phyloP scores from a whole-genome alignment of 2,797 vertebrate genomes.

The Sphenodon punctatus region DNA sequence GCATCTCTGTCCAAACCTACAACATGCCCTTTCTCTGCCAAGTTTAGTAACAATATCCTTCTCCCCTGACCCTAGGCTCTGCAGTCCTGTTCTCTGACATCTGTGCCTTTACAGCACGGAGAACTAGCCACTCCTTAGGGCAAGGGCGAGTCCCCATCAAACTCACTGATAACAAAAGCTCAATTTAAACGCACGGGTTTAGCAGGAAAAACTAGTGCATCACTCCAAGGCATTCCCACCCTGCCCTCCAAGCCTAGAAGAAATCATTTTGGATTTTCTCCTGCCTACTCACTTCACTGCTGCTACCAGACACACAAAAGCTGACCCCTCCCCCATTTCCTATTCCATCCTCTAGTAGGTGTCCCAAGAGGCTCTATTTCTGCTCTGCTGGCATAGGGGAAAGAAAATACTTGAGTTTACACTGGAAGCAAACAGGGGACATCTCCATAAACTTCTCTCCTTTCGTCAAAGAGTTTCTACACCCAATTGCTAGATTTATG shows the following conservation, averaged over 20 bases:
- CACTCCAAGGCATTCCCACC: not conserved
- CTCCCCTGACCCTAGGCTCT: too few relatives aligned
- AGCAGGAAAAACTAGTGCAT: not conserved
- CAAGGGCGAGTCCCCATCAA: not conserved
- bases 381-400: not conserved
- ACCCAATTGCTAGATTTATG: too few relatives aligned
- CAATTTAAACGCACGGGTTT: not conserved
- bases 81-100: too few relatives aligned
- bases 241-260: not conserved
- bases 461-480: too few relatives aligned
- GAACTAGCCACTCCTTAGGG: not conserved
- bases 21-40: too few relatives aligned
- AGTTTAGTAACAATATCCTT: too few relatives aligned
- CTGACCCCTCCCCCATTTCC: accelerated
- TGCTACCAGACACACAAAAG: not conserved
- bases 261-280: not conserved
- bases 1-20: too few relatives aligned
- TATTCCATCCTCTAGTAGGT: not conserved
- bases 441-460: not conserved
- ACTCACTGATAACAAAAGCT: not conserved
- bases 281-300: not conserved
- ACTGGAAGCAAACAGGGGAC: not conserved
- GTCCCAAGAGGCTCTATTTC: not conserved
- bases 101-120: not conserved
- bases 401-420: too few relatives aligned